Conservation (phyloP, 2,888 invertebrate genomes). For the Dolichopus griseipennis region DNA sequence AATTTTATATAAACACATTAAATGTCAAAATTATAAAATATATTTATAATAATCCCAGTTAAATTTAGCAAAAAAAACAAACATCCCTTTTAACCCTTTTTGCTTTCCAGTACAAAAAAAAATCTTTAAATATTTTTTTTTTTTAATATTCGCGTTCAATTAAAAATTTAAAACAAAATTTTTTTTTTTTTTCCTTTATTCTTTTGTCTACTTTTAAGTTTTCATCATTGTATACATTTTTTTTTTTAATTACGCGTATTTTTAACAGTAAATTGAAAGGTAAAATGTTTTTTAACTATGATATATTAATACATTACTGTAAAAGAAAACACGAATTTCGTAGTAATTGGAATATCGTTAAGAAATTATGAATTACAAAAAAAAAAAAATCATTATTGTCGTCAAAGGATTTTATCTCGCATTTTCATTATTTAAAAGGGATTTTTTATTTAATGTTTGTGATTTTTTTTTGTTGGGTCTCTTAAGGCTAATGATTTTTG, state of each 20-base stretch:
- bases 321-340: neutral
- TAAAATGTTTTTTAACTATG: neutral
- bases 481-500: too few species aligned
- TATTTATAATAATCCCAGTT: conserved; percentile 1
- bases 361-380: too few species aligned
- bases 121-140: neutral
- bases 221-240: neutral
- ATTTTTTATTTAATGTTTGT: too few species aligned
- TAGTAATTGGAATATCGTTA: too few species aligned
- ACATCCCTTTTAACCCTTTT: neutral
- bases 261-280: neutral
- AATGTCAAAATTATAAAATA: conserved; percentile 3
- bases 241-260: neutral
- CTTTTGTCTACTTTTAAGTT: neutral
- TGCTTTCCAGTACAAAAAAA: neutral
- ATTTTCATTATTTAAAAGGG: too few species aligned
- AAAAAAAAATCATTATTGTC: too few species aligned
- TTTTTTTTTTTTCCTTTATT: neutral
- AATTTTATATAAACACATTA: neutral
- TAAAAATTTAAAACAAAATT: neutral
- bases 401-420: too few species aligned
- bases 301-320: neutral
- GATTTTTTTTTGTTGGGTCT: too few species aligned
- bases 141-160: neutral
- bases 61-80: neutral